phyloP scores from a whole-genome alignment of 1,140 invertebrate species.

The Notospermus geniculatus region DNA sequence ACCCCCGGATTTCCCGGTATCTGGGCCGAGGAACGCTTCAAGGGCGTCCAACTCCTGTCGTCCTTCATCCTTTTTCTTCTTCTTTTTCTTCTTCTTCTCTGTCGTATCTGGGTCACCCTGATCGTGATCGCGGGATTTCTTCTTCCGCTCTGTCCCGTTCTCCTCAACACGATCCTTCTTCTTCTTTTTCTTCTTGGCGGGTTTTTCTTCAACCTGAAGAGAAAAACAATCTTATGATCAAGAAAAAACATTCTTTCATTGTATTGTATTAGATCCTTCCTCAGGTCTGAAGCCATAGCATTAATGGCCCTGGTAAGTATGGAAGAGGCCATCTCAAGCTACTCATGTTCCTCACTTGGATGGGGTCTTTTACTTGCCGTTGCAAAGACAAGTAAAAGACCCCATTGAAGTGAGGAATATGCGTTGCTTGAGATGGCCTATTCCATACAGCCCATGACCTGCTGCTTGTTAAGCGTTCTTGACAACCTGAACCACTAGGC shows the following conservation, averaged over 20 bases:
- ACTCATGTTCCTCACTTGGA: too few species aligned
- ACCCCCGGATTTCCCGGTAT: neutral
- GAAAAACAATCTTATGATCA: neutral
- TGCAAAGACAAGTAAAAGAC: too few species aligned
- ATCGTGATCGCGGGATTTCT: slow-evolving; percentile 24
- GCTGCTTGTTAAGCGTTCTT: too few species aligned
- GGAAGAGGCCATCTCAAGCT: too few species aligned
- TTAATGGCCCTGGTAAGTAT: too few species aligned
- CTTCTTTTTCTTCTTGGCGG: slow-evolving; percentile 54
- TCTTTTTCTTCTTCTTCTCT: slow-evolving; percentile 50
- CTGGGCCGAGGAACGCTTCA: slow-evolving; percentile 63
- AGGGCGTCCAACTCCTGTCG: slow-evolving; percentile 57
- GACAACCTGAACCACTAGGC: neutral
- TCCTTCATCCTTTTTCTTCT: slow-evolving; percentile 56
- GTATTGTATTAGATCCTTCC: slow-evolving; percentile 26
- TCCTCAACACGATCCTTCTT: slow-evolving; percentile 56
- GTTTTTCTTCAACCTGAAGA: slow-evolving; percentile 61
- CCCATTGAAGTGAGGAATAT: too few species aligned
- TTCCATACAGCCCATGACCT: too few species aligned
- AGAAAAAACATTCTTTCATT: slow-evolving; percentile 54
- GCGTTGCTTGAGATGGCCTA: too few species aligned
- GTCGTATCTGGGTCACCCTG: slow-evolving; percentile 23
- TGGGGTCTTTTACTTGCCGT: too few species aligned
- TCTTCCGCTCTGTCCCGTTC: slow-evolving; percentile 13
- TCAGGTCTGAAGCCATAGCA: too few species aligned